Base-by-base conservation (phyloP, 2,888 invertebrate species). In the Deladenus siricidicola region DNA sequence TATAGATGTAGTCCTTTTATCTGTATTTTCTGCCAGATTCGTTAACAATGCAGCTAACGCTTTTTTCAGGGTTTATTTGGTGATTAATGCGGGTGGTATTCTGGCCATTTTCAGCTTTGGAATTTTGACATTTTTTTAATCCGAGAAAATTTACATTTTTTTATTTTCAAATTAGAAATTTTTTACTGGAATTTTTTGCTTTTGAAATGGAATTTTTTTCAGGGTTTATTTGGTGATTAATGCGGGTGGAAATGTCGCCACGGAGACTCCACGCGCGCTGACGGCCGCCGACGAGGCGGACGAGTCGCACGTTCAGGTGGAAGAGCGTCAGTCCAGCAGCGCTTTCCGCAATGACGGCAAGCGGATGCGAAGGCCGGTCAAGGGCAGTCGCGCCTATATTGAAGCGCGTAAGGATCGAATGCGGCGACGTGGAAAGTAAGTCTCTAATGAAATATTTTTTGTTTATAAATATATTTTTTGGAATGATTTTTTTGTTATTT, bases 341-440 rank as follows among this genome's bases (percentile, higher is more conserved):
- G 29, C 4, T 8, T 17, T 34, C 39, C 10, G 10, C 21, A 3
- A n/a, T 6, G 10, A 17, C 19, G 53, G 53, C 39, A 34, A 29
- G 24, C 29, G 34, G 23, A 1, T 6, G 26, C 39, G 39, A 23
- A 61, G 47, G 60, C 60, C 60, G 6, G 8, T 14, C 4, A 60
- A 47, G 29, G 60, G 60, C 21, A 47, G 43, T 19, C n/a, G 59
- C 1, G 60, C 58, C 21, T 60, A 34, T 39, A 60, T 60, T 14
- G 60, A 60, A 29, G 57, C 58, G 24, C 58, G 55, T 28, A 60
- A 60, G 58, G 60, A 56, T n/a, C 56, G 60, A 14, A 58, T 60
- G 59, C 48, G 58, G 28, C 58, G 60, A 23, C 57, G 47, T 4
- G 60, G 60, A 34, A 60, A 47, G 56, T 52, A 24, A 56, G 51